Conservation (phyloP, 2,113 vertebrate species). For the Lonchura striata region DNA sequence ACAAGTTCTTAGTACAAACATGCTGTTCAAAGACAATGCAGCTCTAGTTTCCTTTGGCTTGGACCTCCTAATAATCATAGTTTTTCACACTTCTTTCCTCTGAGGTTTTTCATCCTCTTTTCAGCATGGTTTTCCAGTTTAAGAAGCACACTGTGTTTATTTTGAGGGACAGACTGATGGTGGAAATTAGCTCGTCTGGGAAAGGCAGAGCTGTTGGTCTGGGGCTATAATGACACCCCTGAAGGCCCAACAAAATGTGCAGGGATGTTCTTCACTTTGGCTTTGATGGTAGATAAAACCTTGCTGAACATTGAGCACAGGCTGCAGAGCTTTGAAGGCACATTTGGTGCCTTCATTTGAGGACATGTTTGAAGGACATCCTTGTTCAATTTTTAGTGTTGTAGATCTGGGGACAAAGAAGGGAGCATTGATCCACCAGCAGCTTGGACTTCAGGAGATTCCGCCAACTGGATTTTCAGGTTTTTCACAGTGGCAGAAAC, state of each 20-base stretch:
- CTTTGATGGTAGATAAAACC: background rate
- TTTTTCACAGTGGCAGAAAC: background rate
- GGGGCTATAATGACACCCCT: background rate
- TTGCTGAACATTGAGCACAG: background rate
- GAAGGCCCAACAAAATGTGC: background rate
- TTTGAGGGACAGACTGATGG: background rate
- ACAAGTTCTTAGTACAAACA: conserved; percentile 55
- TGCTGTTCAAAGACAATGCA: background rate
- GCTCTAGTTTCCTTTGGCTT: background rate
- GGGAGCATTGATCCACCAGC: background rate
- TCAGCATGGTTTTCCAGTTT: background rate
- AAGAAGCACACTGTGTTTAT: background rate
- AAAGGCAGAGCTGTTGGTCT: background rate
- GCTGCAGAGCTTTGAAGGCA: background rate
- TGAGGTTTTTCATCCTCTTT: background rate
- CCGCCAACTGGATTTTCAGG: background rate
- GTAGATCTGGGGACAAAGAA: background rate
- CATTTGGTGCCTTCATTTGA: background rate
- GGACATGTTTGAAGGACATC: background rate
- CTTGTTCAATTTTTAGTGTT: background rate
- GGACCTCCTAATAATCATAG: background rate
- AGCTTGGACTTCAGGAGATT: background rate
- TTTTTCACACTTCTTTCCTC: background rate
- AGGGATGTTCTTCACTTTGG: background rate
- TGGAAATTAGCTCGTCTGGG: background rate